phyloP scores from a whole-genome alignment of 2,797 vertebrate genomes.

The Chaetodon trifasciatus region DNA sequence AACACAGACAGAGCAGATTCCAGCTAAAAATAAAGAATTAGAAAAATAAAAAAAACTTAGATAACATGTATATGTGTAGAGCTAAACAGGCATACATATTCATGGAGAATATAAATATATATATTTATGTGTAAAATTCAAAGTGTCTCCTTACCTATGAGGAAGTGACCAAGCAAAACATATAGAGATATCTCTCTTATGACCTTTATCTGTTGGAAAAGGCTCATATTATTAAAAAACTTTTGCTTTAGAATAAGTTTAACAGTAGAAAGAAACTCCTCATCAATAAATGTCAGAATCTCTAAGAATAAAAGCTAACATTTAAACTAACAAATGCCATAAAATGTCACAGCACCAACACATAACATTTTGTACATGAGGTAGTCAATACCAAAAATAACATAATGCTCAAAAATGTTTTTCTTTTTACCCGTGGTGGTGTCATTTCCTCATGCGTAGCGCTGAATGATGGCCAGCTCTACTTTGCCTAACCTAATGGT shows the following conservation, averaged over 20 bases:
- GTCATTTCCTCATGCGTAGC: background rate
- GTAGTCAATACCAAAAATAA: background rate
- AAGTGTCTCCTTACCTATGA: conserved; percentile 51
- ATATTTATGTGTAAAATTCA: background rate
- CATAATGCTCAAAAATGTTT: background rate
- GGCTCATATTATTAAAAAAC: background rate
- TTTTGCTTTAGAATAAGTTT: background rate
- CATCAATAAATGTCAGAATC: background rate
- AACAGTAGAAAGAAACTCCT: background rate
- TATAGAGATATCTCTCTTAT: background rate
- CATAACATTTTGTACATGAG: background rate
- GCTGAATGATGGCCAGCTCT: conserved; percentile 28
- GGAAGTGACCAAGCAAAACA: conserved; percentile 42
- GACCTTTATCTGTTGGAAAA: conserved; percentile 50
- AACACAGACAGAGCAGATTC: background rate
- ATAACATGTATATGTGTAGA: background rate
- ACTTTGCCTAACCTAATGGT: conserved; percentile 50
- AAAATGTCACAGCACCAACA: background rate
- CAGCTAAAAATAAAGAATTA: conserved; percentile 35
- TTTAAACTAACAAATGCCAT: background rate
- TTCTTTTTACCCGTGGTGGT: conserved; percentile 49
- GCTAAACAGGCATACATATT: background rate
- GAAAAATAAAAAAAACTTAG: background rate
- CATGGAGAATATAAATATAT: background rate
- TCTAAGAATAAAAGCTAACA: background rate